Evolutionary conservation across 1,140 invertebrate genomes (phyloP).

Genomic region (Drosophila kohkoa): DNA sequence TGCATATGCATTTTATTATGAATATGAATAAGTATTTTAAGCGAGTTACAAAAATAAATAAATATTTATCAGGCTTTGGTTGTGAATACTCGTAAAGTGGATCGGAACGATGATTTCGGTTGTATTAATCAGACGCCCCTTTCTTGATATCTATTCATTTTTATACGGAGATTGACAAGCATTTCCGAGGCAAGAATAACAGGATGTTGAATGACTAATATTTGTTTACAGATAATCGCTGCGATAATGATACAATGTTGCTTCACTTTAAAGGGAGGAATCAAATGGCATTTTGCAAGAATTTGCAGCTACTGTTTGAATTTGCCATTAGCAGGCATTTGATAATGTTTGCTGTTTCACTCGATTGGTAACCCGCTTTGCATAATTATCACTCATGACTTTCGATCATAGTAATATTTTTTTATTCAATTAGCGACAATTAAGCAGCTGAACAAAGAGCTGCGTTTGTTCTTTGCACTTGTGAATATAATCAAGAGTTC

Average conservation of each 20-base stretch:
- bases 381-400: slow-evolving; percentile 34
- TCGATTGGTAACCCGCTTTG: slow-evolving; percentile 14
- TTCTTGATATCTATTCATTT: background rate
- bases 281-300: background rate
- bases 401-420: slow-evolving; percentile 41
- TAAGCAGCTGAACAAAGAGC: slow-evolving; percentile 48
- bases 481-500: slow-evolving; percentile 23
- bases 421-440: slow-evolving; percentile 59
- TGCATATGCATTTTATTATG: background rate
- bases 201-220: slow-evolving; percentile 33
- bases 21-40: too few relatives aligned
- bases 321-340: slow-evolving; percentile 12
- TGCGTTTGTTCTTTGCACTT: slow-evolving; percentile 43
- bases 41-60: background rate
- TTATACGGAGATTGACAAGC: background rate
- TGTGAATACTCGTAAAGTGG: background rate
- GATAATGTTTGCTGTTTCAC: background rate
- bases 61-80: slow-evolving; percentile 3
- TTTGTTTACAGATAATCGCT: slow-evolving; percentile 11
- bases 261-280: background rate
- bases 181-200: slow-evolving; percentile 29
- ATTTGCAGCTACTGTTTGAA: slow-evolving; percentile 12
- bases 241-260: slow-evolving; percentile 6
- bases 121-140: slow-evolving; percentile 13
- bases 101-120: background rate